Evolutionary conservation across 2,888 invertebrate genomes (phyloP), one percentile per base, ranked within the genome.

Genomic region (Halictus quadricinctus): DNA sequence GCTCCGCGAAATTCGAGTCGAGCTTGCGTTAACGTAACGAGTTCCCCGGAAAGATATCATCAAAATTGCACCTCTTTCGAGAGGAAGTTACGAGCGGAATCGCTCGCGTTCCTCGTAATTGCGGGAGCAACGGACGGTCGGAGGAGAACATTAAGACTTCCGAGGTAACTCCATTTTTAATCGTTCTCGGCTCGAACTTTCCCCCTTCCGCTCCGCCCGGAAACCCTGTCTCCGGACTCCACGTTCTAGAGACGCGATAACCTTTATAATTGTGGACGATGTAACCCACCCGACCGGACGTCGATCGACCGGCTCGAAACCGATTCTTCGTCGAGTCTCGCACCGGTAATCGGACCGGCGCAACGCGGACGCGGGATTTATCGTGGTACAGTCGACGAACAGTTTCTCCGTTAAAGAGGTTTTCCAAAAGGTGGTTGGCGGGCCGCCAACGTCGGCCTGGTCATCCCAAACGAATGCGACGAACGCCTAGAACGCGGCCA

Each of bases 361-460:
- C 2, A 12, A 0, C 60, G 60, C 25, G 25, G 10, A 1, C n/a
- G 13, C 25, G 64, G 29, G 29, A 64, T 66, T 36, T 36, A 18
- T 66, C 36, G 36, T 66, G 36, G 18, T 18, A 43, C 41, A 10
- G 3, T 12, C 21, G 21, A 21, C 41, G 21, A 18, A 21, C 41
- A 21, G 21, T 54, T 85, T 83, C 82, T 85, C 84, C 82, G 86
- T 88, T 85, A 80, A 77, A 84, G 81, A 87, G 83, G 86, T 79
- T 88, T 90, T 73, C 76, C 76, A 75, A 84, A 89, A 87, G 85
- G 79, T 87, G 86, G 82, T 81, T 90, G 87, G 88, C 87, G 58
- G 13, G 43, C 12, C 41, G 89, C 90, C 91, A 87, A 80, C 64
- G 15, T 12, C 41, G 29, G 29, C 25, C 69, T 41, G 75, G 50